Conservation (phyloP, 2,113 vertebrate species). For the Coptodon rendalli region DNA sequence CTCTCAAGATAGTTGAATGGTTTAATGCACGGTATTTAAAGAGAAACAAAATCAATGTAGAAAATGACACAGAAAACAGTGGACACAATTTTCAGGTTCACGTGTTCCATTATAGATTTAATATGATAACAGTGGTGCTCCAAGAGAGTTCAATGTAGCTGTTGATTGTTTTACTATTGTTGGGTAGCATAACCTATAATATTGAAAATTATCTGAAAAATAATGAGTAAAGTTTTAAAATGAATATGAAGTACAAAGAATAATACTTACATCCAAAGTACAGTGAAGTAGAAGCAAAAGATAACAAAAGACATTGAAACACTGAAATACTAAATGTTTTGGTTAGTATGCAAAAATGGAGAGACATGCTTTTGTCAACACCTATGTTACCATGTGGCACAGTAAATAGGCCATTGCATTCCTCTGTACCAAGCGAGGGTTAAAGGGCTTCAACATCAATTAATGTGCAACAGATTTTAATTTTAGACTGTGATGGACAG, state of each 20-base stretch:
- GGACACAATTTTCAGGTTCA: background rate
- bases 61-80: background rate
- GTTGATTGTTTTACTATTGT: background rate
- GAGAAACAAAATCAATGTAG: background rate
- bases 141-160: background rate
- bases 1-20: background rate
- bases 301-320: background rate
- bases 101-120: background rate
- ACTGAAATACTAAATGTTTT: background rate
- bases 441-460: too few relatives aligned
- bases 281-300: background rate
- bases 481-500: too few relatives aligned
- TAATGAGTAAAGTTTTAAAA: background rate
- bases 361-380: background rate
- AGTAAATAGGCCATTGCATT: too few relatives aligned
- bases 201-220: background rate
- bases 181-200: background rate
- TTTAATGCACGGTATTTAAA: background rate
- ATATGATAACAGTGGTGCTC: background rate
- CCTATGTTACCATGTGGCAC: too few relatives aligned
- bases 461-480: too few relatives aligned
- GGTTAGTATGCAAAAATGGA: background rate
- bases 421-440: too few relatives aligned
- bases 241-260: background rate
- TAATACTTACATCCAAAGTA: background rate